A percentile compares a stretch with the other conserved stretches of the same genome.
Evolutionary conservation across 2,113 vertebrate species (phyloP).

Genomic region (Canis aureus): DNA sequence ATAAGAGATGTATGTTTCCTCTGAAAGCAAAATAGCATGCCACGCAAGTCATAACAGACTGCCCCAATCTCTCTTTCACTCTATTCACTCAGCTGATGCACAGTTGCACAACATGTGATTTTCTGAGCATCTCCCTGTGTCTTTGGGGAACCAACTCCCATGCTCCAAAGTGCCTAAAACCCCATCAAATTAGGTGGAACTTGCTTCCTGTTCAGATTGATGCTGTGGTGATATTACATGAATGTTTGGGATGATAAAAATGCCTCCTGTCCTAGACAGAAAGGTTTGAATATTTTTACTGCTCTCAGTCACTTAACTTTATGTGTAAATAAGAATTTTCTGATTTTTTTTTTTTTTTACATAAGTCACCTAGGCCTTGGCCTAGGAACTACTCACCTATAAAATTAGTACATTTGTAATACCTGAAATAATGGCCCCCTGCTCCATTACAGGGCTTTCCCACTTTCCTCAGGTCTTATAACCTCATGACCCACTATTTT

Average conservation of each 20-base stretch:
- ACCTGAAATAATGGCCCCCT: neutral
- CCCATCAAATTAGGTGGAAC: neutral
- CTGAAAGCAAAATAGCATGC: neutral
- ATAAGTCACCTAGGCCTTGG: neutral
- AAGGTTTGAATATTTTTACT: neutral
- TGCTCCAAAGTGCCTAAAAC: neutral
- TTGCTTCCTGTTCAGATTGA: neutral
- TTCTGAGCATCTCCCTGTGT: neutral
- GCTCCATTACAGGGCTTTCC: neutral
- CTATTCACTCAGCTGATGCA: neutral
- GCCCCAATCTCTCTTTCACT: neutral
- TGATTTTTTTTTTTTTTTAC: neutral
- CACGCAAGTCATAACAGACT: neutral
- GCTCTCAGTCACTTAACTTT: neutral
- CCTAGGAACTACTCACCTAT: neutral
- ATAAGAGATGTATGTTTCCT: neutral
- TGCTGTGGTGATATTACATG: neutral
- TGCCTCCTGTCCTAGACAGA: neutral
- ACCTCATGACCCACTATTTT: neutral
- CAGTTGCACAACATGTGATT: neutral
- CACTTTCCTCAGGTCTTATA: neutral
- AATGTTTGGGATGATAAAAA: neutral
- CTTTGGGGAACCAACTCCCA: neutral
- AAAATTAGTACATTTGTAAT: neutral
- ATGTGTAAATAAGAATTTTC: neutral